Conservation (phyloP, 2,888 invertebrate species). For the Kryphioiulus occultus region DNA sequence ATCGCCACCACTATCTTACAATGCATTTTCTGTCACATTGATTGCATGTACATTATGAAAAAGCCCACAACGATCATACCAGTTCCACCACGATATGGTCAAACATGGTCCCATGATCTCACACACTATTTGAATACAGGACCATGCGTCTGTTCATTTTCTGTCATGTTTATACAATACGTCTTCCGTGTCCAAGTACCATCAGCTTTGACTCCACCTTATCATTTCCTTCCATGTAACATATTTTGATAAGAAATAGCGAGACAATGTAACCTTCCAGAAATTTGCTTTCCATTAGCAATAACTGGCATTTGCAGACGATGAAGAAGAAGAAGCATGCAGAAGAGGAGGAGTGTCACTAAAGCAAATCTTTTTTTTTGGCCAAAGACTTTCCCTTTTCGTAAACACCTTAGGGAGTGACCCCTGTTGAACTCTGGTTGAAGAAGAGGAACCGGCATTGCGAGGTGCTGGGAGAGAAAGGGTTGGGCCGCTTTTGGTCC, state of each 20-base stretch:
- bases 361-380: background rate
- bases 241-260: background rate
- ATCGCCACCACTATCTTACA: too few relatives aligned
- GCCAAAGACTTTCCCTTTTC: constrained; percentile 8
- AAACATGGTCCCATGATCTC: too few relatives aligned
- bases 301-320: background rate
- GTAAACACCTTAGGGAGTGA: background rate
- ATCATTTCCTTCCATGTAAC: background rate
- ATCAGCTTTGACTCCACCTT: background rate
- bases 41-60: too few relatives aligned
- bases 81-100: too few relatives aligned
- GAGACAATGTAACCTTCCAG: background rate
- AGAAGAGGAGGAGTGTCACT: background rate
- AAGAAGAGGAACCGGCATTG: background rate
- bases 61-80: too few relatives aligned
- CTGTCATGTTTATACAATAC: too few relatives aligned
- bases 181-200: background rate
- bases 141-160: too few relatives aligned
- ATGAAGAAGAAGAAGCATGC: background rate
- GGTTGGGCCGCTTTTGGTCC: constrained; percentile 20
- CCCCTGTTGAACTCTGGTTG: background rate
- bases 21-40: too few relatives aligned
- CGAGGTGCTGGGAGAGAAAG: background rate
- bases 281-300: background rate
- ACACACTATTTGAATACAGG: too few relatives aligned